These are phyloP conservation scores for Apis dorsata DNA, from an alignment of 1,140 invertebrate genomes.

Conservation along the genomic window DNA sequence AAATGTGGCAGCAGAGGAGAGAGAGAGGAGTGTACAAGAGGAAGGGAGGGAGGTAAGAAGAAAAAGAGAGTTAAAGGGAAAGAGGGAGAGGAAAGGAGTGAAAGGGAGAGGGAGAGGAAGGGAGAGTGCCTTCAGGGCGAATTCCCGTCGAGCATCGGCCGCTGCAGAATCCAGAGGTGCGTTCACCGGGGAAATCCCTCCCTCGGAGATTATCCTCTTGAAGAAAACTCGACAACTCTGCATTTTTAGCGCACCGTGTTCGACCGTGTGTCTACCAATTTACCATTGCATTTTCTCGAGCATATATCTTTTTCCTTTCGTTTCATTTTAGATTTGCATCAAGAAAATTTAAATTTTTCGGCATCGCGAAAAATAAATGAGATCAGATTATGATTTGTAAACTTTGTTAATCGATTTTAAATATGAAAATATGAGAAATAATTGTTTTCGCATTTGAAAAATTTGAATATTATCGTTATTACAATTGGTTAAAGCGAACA, in stretches of 20 bases:
- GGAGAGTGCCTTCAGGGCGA: constrained; percentile 60
- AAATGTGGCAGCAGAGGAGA: constrained; percentile 44
- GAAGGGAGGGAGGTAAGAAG: constrained; percentile 9
- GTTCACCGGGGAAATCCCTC: constrained; percentile 49
- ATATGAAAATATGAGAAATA: background rate
- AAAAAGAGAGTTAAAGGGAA: constrained; percentile 32
- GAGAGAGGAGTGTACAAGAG: constrained; percentile 8
- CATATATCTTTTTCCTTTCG: too few species aligned
- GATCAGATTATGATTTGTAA: background rate
- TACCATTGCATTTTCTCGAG: background rate
- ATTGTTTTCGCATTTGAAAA: background rate
- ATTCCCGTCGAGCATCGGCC: constrained; percentile 62
- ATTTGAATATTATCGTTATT: background rate
- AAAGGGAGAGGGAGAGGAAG: constrained; percentile 33
- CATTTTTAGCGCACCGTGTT: constrained; percentile 12
- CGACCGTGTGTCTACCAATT: background rate
- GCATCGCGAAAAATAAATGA: background rate
- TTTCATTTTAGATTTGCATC: background rate
- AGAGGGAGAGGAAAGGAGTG: constrained; percentile 34
- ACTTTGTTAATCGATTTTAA: background rate
- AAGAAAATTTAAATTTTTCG: background rate
- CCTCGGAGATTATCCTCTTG: constrained; percentile 44
- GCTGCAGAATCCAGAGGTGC: constrained; percentile 45
- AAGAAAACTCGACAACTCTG: constrained; percentile 33
- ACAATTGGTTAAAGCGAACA: background rate